Evolutionary conservation across 53 echinoderm and acorn worm species (phyloP), one percentile per base, ranked within the genome.

Genomic region (Echinometra lucunter): DNA sequence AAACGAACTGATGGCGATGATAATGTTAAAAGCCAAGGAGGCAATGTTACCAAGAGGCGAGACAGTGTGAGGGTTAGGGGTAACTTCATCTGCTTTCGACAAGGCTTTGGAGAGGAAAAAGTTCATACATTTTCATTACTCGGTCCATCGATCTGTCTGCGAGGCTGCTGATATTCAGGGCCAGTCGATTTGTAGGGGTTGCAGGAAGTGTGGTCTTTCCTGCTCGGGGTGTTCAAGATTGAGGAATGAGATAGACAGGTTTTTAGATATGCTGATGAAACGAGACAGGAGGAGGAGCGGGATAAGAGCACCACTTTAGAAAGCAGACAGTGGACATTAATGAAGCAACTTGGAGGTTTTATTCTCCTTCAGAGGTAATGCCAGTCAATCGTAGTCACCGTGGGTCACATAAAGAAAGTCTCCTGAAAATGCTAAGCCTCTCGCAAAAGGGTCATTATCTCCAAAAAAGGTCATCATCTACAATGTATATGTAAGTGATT

Each of bases 71-170:
- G 32, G 72, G 3, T 8, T 16, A 12, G 32, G 72, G 72, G 53
- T 32, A 72, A 72, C 32, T 15, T 72, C 12, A 72, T 72, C 72
- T 72, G 35, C 30, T 72, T 72, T 72, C 28, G 72, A 72, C 72
- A 35, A 72, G 72, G 32, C 32, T 72, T 72, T 72, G n/a, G 72
- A 28, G 13, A 10, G 12, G 72, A 72, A 32, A n/a, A 72, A 34
- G 72, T 72, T 72, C 72, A 72, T 72, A 72, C 72, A 72, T 72
- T 72, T 72, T 72, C 72, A 72, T 72, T 35, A 72, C 35, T 72
- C n/a, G 72, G 32, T 72, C 35, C 72, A 72, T 72, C 72, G 72
- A 72, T 72, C 72, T 35, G 72, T 72, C 72, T 72, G 72, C 72
- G 15, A 72, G 72, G 72, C 32, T 72, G 32, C 72, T 72, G 72